Percentiles rank a stretch among this genome's conserved stretches.
phyloP scores from a whole-genome alignment of 1,140 invertebrate species.

The Diabrotica undecimpunctata region DNA sequence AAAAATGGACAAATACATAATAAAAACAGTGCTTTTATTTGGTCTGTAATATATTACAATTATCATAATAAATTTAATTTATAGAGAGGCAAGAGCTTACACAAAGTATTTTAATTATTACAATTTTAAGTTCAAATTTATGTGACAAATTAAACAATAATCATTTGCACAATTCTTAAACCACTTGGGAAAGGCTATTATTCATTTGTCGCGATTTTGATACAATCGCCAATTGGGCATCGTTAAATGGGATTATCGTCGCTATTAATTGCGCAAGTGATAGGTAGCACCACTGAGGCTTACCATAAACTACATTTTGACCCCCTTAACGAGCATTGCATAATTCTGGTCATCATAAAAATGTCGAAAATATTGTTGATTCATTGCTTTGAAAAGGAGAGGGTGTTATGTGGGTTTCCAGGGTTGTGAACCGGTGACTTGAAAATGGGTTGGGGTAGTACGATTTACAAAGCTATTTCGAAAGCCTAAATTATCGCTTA shows the following conservation, averaged over 20 bases:
- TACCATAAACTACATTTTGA: slow-evolving; percentile 28
- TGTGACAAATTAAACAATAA: slow-evolving; percentile 1
- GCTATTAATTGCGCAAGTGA: slow-evolving; percentile 36
- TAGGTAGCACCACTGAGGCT: slow-evolving; percentile 29
- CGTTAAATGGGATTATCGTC: slow-evolving; percentile 39
- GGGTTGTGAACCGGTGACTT: slow-evolving; percentile 1
- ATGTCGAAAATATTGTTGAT: slow-evolving; percentile 28
- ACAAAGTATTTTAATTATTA: too few relatives aligned
- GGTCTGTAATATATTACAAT: too few relatives aligned
- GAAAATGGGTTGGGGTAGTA: slow-evolving; percentile 9
- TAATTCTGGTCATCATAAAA: slow-evolving; percentile 26
- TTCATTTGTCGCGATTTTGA: slow-evolving; percentile 25
- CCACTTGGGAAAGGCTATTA: slow-evolving; percentile 3
- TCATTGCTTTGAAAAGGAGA: slow-evolving; percentile 15
- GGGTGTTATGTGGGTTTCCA: slow-evolving; percentile 12
- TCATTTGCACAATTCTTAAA: slow-evolving; percentile 3
- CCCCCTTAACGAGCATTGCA: slow-evolving; percentile 14
- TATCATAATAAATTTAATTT: too few relatives aligned
- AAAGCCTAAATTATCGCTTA: too few relatives aligned
- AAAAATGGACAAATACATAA: too few relatives aligned
- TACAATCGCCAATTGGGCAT: slow-evolving; percentile 27
- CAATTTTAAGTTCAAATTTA: too few relatives aligned
- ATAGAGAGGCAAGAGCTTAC: too few relatives aligned
- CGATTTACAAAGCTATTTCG: neutral
- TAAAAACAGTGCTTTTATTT: too few relatives aligned